Base-by-base conservation (phyloP, 2,888 invertebrate genomes). In the Petrophora chlorosata region DNA sequence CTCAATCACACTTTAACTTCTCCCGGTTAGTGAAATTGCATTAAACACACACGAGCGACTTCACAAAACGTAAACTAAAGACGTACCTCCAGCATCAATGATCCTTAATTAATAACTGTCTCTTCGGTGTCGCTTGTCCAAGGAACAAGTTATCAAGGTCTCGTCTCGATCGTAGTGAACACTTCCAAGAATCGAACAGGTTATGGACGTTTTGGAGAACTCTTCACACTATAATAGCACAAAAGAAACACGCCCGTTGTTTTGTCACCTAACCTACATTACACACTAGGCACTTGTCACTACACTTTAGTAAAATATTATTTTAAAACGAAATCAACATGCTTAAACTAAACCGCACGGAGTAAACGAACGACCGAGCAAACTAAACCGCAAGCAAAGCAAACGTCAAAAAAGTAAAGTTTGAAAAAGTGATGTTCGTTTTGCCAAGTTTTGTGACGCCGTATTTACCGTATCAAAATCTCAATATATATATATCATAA, bases 121-220 rank as follows among this genome's bases (percentile, higher is more conserved):
- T 83, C 82, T 80, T 78, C 84, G 79, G 70, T 83, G 78, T 79
- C 83, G 79, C 74, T 86, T 79, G 85, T 80, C 85, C 82, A 82
- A 89, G 84, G 85, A 90, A 90, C 90, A 79, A 90, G 87, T 88
- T 90, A 89, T 90, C 90, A 90, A 90, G 90, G 90, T 89, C 90
- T 88, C 75, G 85, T 79, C 84, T 82, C 84, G 78, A 77, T 74
- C 80, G 75, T 77, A 78, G 79, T 80, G 79, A 76, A 81, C 80
- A 75, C 70, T 87, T 87, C 87, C 85, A 82, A 83, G 85, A 88
- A 87, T 71, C 76, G 70, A 76, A 82, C 84, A 82, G 80, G 82
- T 80, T 83, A 79, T 62, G 63, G 63, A 67, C 73, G 78, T 74
- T 76, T 48, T 71, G 59, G 60, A 53, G n/a, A n/a, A n/a, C n/a